phyloP scores from a whole-genome alignment of 2,888 invertebrate species.

The Achlya flavicornis region DNA sequence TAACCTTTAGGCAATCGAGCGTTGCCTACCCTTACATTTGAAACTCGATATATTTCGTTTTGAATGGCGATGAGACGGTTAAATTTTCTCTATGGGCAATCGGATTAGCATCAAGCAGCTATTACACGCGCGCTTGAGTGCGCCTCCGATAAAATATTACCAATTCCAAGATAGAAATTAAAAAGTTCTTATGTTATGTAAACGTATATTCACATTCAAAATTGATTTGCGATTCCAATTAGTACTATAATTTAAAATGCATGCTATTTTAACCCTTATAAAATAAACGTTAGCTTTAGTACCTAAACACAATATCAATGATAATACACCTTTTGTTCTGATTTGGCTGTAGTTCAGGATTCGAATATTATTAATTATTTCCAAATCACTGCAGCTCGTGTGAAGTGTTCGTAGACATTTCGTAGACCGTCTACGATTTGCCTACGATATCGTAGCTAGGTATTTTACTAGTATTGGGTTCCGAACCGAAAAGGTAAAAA shows the following conservation, averaged over 20 bases:
- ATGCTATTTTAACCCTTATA: too few species aligned
- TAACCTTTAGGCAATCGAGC: conserved; percentile 14
- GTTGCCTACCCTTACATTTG: conserved; percentile 16
- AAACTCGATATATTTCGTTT: conserved; percentile 52
- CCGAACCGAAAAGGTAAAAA: too few species aligned
- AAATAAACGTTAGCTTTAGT: too few species aligned
- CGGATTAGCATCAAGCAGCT: conserved; percentile 73
- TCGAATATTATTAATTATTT: too few species aligned
- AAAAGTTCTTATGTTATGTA: conserved; percentile 29
- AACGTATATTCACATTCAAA: too few species aligned
- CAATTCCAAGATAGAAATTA: conserved; percentile 43
- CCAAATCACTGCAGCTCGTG: background rate
- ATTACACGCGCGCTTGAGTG: conserved; percentile 58
- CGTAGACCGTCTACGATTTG: background rate
- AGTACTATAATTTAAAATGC: too few species aligned
- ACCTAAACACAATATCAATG: too few species aligned
- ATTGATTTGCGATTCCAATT: too few species aligned
- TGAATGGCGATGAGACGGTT: conserved; percentile 63
- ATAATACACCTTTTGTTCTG: too few species aligned
- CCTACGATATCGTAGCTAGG: too few species aligned
- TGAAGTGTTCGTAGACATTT: background rate
- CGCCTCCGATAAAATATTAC: conserved; percentile 57
- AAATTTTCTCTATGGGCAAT: conserved; percentile 71
- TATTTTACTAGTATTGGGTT: too few species aligned
- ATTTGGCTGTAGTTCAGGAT: too few species aligned